Evolutionary conservation across 64 coral and sea anemone species (phyloP).

Genomic region (Pachyseris speciosa): DNA sequence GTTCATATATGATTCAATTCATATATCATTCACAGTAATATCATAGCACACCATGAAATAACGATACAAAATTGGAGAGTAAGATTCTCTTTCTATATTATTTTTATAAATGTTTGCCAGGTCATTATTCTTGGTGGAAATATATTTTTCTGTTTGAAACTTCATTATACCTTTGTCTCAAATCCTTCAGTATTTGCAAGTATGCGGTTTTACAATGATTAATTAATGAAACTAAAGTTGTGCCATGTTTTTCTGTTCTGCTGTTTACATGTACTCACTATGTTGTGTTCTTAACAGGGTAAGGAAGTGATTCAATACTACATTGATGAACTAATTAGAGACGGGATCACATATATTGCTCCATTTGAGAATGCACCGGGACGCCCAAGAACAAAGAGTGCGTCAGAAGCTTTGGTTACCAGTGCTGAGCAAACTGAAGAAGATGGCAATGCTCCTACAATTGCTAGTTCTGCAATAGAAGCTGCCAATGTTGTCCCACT

Average conservation of each 20-base stretch:
- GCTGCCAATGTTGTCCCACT: slow-evolving; percentile 4
- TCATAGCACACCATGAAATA: no score
- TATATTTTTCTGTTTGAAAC: no score
- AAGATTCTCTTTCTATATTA: no score
- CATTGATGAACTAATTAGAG: slow-evolving; percentile 94
- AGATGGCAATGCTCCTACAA: slow-evolving; percentile 44
- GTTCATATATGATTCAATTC: no score
- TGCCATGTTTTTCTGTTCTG: not conserved
- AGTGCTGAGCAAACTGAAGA: slow-evolving; percentile 36
- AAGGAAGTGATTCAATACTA: slow-evolving; percentile 99
- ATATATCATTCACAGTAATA: no score
- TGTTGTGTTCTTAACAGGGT: slow-evolving; percentile 60
- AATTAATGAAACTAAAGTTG: no score
- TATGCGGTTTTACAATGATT: no score
- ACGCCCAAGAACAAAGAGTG: slow-evolving; percentile 79
- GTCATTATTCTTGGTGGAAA: no score
- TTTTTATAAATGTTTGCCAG: no score
- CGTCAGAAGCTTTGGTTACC: slow-evolving; percentile 38
- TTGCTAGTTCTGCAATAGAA: slow-evolving; percentile 73
- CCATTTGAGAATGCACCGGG: slow-evolving; percentile 85
- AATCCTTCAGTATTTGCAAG: no score
- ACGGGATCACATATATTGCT: slow-evolving; percentile 82
- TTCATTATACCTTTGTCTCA: no score
- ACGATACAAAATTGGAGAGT: no score
- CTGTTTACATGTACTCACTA: not conserved